Percentiles rank a stretch among this genome's conserved stretches.
phyloP scores from a whole-genome alignment of 2,797 vertebrate species.

The Halcyon badia region DNA sequence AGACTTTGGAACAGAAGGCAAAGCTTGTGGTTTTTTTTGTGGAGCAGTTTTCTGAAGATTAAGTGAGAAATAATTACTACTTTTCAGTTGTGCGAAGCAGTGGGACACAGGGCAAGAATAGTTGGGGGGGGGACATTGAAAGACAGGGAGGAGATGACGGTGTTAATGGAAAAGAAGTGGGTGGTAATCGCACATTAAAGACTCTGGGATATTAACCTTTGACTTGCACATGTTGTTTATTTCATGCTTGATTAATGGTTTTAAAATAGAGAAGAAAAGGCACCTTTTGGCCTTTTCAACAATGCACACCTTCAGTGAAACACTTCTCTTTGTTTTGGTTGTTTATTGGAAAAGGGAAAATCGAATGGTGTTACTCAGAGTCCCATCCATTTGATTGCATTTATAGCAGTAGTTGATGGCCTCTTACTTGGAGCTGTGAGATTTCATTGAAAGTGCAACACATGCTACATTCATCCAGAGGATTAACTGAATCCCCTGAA shows the following conservation, averaged over 20 bases:
- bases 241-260: conserved; percentile 63
- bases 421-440: conserved; percentile 36
- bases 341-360: conserved; percentile 39
- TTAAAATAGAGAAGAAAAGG: conserved; percentile 67
- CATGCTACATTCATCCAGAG: conserved; percentile 51
- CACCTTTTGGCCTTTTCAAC: conserved; percentile 62
- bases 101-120: conserved; percentile 25
- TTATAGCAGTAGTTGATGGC: conserved; percentile 17
- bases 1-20: conserved; percentile 42
- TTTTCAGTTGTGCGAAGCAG: conserved; percentile 44
- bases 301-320: conserved; percentile 55
- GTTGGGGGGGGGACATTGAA: conserved; percentile 19
- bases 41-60: conserved; percentile 45
- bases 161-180: conserved; percentile 72
- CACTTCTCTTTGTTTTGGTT: conserved; percentile 41
- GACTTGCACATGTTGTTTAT: conserved; percentile 57
- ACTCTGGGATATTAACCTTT: conserved; percentile 67
- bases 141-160: conserved; percentile 39
- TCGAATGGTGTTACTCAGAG: background rate
- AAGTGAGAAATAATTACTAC: conserved; percentile 61
- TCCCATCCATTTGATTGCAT: conserved; percentile 34
- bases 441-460: conserved; percentile 54
- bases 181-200: conserved; percentile 68
- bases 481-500: conserved; percentile 70
- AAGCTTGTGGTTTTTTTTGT: background rate